Evolutionary conservation across 2,797 vertebrate genomes (phyloP).

Genomic region (Acanthurus lineatus): DNA sequence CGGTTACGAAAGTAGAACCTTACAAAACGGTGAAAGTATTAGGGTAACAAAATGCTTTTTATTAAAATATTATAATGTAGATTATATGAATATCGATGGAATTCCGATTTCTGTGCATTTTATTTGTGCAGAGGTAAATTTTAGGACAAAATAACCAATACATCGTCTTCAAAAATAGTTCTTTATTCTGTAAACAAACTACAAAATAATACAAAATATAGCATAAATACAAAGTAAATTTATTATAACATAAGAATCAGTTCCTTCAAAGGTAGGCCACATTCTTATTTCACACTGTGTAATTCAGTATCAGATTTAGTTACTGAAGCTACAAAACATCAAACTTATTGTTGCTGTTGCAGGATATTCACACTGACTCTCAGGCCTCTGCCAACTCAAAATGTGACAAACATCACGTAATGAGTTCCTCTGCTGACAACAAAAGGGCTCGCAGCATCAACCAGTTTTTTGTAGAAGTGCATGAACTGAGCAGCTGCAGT

Average conservation of each 20-base stretch:
- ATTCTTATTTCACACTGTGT: too few species aligned
- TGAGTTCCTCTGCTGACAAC: too few species aligned
- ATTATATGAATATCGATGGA: not conserved
- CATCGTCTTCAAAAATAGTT: not conserved
- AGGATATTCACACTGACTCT: too few species aligned
- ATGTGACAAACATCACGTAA: too few species aligned
- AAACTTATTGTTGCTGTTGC: not conserved
- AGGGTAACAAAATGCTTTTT: not conserved
- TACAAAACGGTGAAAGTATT: not conserved
- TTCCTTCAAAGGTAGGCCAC: too few species aligned
- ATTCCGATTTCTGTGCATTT: too few species aligned
- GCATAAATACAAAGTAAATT: slow-evolving; percentile 33
- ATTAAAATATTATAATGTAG: not conserved
- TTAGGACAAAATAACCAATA: not conserved
- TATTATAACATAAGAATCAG: not conserved
- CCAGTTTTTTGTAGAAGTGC: not conserved
- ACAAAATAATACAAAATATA: not conserved
- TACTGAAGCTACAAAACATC: not conserved
- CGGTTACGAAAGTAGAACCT: not conserved
- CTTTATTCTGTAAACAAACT: slow-evolving; percentile 42
- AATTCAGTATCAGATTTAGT: too few species aligned
- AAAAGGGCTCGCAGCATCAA: not conserved
- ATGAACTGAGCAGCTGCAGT: slow-evolving; percentile 20
- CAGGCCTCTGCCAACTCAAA: too few species aligned
- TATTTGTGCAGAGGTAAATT: not conserved